Base-by-base conservation (phyloP, 2,113 vertebrate species). In the Raja brachyura region DNA sequence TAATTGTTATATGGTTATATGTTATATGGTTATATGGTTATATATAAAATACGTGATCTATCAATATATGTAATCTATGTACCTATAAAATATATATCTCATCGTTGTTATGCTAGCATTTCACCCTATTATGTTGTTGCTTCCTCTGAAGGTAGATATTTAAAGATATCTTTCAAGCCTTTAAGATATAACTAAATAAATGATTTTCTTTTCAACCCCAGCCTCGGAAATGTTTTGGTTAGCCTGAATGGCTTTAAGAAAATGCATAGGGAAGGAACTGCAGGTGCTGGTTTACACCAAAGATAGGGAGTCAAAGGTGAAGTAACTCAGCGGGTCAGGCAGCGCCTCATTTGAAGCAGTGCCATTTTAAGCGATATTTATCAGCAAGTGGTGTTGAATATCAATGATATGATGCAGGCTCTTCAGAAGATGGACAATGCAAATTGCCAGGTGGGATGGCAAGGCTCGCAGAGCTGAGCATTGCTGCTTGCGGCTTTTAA, bases 401-500 rank as follows among this genome's bases (percentile, higher is more conserved):
- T 73, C 48, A 92, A 92, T 73, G 66, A 73, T 73, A 25, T 13
- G 66, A 92, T 28, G 66, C 63, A 74, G 90, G 90, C 25, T 13
- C 20, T 54, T 92, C 90, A 73, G 39, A 92, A 28, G 31, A 73
- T 28, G 68, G 33, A 54, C 68, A 92, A 92, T 92, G 68, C 39
- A 54, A 74, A 92, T 39, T 13, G 22, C 39, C 39, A 22, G 33
- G 68, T 74, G 68, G 68, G 68, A 54, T 92, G 90, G 73, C 90
- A 92, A 68, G 68, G 8, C 68, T 92, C 66, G 66, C 90, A 54
- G 90, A 28, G 68, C 90, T 92, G 68, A 54, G 73, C 22, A 68
- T 22, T 28, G 39, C 90, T 73, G 90, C 66, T 92, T 39, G 39
- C 39, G 90, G 90, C 68, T 92, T 54, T 73, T 48, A 48, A 92